phyloP scores from a whole-genome alignment of 2,113 vertebrate genomes.

The Entomyzon cyanotis region DNA sequence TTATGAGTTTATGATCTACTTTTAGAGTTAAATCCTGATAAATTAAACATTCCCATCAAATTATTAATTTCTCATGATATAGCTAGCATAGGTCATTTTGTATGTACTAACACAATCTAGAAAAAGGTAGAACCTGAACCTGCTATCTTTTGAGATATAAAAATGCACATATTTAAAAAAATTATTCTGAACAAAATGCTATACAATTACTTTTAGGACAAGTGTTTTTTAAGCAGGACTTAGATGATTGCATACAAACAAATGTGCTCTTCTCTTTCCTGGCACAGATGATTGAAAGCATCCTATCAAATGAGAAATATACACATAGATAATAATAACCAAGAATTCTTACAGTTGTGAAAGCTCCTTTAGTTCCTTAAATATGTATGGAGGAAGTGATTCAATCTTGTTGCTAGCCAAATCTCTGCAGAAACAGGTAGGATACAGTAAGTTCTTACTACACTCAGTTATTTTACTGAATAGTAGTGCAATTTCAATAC shows the following conservation, averaged over 20 bases:
- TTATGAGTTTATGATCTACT: neutral
- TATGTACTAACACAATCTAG: neutral
- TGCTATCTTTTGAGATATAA: neutral
- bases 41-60: neutral
- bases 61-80: neutral
- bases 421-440: constrained; percentile 79
- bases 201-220: neutral
- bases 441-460: constrained; percentile 19
- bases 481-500: neutral
- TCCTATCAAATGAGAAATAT: neutral
- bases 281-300: neutral
- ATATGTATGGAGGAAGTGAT: constrained; percentile 81
- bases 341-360: constrained; percentile 88
- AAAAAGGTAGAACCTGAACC: neutral
- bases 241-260: neutral
- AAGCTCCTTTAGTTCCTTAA: constrained; percentile 88
- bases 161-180: neutral
- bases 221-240: neutral
- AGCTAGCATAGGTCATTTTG: neutral
- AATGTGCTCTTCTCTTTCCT: neutral
- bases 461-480: neutral
- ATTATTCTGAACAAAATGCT: neutral
- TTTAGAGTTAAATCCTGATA: neutral
- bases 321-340: neutral
- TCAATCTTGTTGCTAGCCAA: constrained; percentile 90